These are phyloP conservation scores for Morinoia aosen DNA, from an alignment of 2,888 invertebrate species.

Conservation along the genomic window DNA sequence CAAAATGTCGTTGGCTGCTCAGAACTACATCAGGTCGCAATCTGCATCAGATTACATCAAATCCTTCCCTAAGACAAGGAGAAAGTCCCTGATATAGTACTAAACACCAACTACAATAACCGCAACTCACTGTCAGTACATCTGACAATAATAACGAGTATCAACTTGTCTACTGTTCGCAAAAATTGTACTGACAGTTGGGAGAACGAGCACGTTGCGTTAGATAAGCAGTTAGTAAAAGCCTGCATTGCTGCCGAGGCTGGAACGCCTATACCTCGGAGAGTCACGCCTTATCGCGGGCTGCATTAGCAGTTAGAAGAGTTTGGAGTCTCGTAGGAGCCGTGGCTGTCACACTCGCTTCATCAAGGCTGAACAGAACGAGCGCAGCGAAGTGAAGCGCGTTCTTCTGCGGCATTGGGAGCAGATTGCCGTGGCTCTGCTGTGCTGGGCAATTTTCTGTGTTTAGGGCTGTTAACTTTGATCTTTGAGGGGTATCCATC, in stretches of 20 bases:
- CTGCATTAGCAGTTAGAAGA: slow-evolving; percentile 51
- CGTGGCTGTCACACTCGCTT: neutral
- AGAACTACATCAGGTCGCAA: neutral
- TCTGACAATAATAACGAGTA: neutral
- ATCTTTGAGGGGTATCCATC: neutral
- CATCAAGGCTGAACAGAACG: neutral
- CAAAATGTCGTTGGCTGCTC: neutral
- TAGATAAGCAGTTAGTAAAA: neutral
- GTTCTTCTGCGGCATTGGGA: neutral
- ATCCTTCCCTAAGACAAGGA: neutral
- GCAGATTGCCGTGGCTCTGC: neutral
- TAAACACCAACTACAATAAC: too few species aligned
- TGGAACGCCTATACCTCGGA: neutral
- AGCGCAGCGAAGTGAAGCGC: neutral
- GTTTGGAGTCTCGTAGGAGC: slow-evolving; percentile 44
- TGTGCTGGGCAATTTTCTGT: neutral
- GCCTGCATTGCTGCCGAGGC: neutral
- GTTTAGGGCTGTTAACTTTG: neutral
- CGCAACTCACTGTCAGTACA: neutral
- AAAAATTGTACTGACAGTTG: neutral
- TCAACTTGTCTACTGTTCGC: neutral
- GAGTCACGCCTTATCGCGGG: neutral
- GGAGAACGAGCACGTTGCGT: neutral
- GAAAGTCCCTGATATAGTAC: neutral
- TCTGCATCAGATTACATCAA: neutral